Evolutionary conservation across 2,797 vertebrate species (phyloP), one percentile per base, ranked within the genome.

Genomic region (Myripristis jacobus): DNA sequence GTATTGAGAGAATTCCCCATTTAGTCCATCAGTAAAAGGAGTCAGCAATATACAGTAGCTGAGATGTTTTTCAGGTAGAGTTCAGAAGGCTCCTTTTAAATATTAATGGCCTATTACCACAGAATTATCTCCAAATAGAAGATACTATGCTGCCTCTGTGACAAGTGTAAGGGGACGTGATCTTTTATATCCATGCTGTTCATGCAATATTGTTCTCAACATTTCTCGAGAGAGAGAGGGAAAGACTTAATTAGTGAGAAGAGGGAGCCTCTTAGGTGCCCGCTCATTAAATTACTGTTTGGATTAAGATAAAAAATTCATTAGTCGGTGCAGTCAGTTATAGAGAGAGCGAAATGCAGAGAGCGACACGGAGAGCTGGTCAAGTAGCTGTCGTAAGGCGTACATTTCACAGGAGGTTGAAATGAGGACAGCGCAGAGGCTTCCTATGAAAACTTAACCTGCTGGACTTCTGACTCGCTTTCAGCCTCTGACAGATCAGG

Each of bases 241-340:
- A 56, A 55, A 56, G 59, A 34, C 66, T 88, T 88, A 90, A 92
- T 90, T 89, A 90, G 87, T 79, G 84, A 84, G 88, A 90, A 87
- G 81, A 85, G 72, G 70, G 79, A 83, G 85, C 80, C 87, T 88
- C 89, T 91, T 84, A 90, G 84, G 81, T 52, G 66, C 63, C 69
- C 79, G 86, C 85, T 86, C 82, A 91, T 91, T 92, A 92, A 92
- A 92, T 92, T 90, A 91, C 91, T 92, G 89, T 92, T 93, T 93
- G 91, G 91, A 92, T 93, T 93, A 89, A 92, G 92, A 93, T 93
- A 79, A 92, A 91, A 92, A 91, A 92, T 90, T 90, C 86, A 93
- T 93, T 92, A 92, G 84, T 73, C 84, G 46, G 74, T 80, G 82
- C 86, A 83, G 85, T 86, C 86, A 83, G 70, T 86, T 81, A 81